Evolutionary conservation across 1,140 invertebrate genomes (phyloP).

Genomic region (Pollicipes pollicipes): DNA sequence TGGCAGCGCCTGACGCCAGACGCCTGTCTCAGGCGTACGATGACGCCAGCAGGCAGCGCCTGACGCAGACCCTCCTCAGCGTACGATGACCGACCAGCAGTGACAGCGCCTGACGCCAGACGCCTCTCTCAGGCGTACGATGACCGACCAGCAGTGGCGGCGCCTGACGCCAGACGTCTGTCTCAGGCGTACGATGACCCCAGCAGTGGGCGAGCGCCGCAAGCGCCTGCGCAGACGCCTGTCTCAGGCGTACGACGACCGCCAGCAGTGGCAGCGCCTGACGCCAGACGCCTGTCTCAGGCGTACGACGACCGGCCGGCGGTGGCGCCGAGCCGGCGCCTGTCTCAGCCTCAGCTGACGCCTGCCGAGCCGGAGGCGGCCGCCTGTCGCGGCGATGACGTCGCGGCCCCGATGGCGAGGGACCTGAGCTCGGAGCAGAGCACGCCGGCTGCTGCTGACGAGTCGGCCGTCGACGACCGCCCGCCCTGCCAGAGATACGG

Average conservation of each 20-base stretch:
- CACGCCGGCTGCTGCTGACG: too few relatives aligned
- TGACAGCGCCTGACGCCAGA: neutral
- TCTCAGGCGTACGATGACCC: neutral
- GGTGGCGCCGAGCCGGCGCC: too few relatives aligned
- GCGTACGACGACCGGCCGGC: neutral
- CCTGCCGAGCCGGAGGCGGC: too few relatives aligned
- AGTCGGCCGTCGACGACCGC: too few relatives aligned
- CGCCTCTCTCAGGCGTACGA: neutral
- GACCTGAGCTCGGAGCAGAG: too few relatives aligned
- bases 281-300: neutral
- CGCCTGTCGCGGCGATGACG: too few relatives aligned
- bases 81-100: neutral
- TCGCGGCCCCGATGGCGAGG: too few relatives aligned
- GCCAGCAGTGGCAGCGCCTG: too few relatives aligned
- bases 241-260: neutral
- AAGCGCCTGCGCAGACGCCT: neutral
- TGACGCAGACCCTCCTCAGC: neutral
- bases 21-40: neutral
- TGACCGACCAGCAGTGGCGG: too few relatives aligned
- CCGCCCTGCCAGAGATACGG: too few relatives aligned
- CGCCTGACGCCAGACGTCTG: neutral
- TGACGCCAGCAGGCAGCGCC: neutral
- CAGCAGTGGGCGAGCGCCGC: neutral
- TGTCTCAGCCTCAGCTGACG: too few relatives aligned
- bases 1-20: too few relatives aligned